Conservation (phyloP, 2,888 invertebrate genomes). For the Linyphia triangularis region DNA sequence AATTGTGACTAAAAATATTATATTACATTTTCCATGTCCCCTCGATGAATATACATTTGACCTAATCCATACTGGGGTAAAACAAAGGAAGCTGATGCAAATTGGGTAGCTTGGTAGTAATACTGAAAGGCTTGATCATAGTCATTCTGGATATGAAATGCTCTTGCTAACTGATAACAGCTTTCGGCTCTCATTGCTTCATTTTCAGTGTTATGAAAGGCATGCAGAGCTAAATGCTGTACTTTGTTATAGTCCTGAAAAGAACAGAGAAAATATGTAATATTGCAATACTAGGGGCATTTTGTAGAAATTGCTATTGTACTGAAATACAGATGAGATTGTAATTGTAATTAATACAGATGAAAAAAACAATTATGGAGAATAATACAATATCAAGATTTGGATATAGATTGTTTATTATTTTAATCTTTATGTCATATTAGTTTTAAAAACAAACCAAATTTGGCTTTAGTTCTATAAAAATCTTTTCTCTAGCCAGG, state of each 20-base stretch:
- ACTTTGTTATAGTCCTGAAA: conserved; percentile 94
- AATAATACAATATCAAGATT: too few relatives aligned
- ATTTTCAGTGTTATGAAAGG: conserved; percentile 99
- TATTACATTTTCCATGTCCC: conserved; percentile 88
- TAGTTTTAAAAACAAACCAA: too few relatives aligned
- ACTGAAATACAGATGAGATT: too few relatives aligned
- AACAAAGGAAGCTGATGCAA: conserved; percentile 95
- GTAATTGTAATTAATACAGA: too few relatives aligned
- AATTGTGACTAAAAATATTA: neutral
- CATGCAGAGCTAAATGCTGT: conserved; percentile 96
- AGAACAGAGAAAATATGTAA: neutral
- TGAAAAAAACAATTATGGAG: too few relatives aligned
- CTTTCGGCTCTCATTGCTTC: conserved; percentile 99
- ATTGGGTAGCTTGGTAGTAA: conserved; percentile 99
- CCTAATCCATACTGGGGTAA: conserved; percentile 98
- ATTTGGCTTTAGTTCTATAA: too few relatives aligned
- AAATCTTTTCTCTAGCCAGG: too few relatives aligned
- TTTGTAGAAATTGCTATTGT: too few relatives aligned
- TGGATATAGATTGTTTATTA: too few relatives aligned
- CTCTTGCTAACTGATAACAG: conserved; percentile 97
- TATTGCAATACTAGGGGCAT: too few relatives aligned
- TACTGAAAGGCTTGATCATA: conserved; percentile 99
- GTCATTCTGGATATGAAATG: conserved; percentile 96
- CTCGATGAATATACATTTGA: conserved; percentile 99
- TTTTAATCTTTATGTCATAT: too few relatives aligned